These are phyloP conservation scores for Urechis unicinctus DNA, from an alignment of 2,888 invertebrate genomes.

Conservation along the genomic window DNA sequence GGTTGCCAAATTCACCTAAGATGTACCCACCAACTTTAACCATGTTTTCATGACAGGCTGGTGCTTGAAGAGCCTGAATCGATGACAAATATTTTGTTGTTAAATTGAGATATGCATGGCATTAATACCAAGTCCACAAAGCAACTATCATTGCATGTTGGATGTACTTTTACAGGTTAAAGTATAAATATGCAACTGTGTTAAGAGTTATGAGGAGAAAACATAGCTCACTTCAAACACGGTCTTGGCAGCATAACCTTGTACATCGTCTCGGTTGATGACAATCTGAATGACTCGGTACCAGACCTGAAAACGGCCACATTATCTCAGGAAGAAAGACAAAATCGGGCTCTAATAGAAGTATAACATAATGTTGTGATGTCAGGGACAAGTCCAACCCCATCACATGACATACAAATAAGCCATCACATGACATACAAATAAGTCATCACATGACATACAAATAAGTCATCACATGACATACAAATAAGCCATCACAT, in stretches of 20 bases:
- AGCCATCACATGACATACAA: too few relatives aligned
- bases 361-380: too few relatives aligned
- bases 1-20: conserved; percentile 70
- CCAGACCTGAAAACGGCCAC: conserved; percentile 58
- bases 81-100: background rate
- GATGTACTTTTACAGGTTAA: too few relatives aligned
- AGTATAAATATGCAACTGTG: too few relatives aligned
- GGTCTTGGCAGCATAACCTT: conserved; percentile 99
- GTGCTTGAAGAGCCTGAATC: conserved; percentile 81
- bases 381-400: too few relatives aligned
- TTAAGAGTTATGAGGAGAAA: background rate
- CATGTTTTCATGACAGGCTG: conserved; percentile 99
- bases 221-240: conserved; percentile 75
- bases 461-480: too few relatives aligned
- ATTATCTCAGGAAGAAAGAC: background rate
- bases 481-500: too few relatives aligned
- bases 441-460: too few relatives aligned
- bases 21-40: conserved; percentile 99
- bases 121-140: background rate
- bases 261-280: conserved; percentile 98
- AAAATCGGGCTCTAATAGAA: background rate
- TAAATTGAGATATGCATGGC: conserved; percentile 7
- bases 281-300: conserved; percentile 99
- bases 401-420: too few relatives aligned
- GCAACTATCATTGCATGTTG: background rate